Evolutionary conservation across 2,888 invertebrate genomes (phyloP).

Genomic region (Athrips mouffetella): DNA sequence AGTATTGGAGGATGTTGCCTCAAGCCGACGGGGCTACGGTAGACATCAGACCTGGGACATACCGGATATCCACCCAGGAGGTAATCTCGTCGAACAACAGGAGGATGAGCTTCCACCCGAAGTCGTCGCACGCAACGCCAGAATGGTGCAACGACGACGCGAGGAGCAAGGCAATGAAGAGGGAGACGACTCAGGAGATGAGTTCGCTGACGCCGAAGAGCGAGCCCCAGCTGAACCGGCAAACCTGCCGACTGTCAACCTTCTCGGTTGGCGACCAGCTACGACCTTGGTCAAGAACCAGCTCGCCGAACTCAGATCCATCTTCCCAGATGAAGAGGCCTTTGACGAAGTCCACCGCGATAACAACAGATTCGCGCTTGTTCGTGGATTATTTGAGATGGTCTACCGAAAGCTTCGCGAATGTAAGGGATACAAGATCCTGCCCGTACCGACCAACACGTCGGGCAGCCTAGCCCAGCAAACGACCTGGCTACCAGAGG

Average conservation of each 20-base stretch:
- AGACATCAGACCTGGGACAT: background rate
- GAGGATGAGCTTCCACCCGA: background rate
- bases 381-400: constrained; percentile 1
- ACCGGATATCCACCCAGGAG: background rate
- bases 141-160: too few relatives aligned
- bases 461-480: too few relatives aligned
- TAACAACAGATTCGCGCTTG: background rate
- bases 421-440: constrained; percentile 9
- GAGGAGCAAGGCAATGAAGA: background rate
- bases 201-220: background rate
- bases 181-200: too few relatives aligned
- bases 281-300: background rate
- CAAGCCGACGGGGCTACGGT: background rate
- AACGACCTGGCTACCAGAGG: too few relatives aligned
- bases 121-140: constrained; percentile 5
- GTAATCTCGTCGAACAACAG: background rate
- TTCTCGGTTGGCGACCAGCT: background rate
- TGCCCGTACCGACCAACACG: constrained; percentile 6
- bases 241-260: background rate
- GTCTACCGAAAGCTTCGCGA: constrained; percentile 7
- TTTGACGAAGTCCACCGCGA: too few relatives aligned
- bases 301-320: background rate
- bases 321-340: too few relatives aligned
- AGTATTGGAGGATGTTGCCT: constrained; percentile 16
- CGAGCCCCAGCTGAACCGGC: background rate